phyloP scores from a whole-genome alignment of 2,797 vertebrate genomes.

The Orientallactaga sibirica region DNA sequence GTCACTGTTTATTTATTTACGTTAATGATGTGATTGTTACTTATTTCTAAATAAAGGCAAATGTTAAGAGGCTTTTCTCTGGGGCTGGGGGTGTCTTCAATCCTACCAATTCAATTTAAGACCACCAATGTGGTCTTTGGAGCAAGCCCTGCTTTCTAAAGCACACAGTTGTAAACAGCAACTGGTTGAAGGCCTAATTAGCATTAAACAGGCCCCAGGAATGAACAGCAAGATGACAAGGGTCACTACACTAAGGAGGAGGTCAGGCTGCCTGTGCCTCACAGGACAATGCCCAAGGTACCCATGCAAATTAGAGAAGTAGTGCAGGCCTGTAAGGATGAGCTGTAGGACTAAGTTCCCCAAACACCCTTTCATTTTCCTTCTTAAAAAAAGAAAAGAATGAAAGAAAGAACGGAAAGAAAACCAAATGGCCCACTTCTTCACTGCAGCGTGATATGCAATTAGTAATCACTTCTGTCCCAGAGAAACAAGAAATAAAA shows the following conservation, averaged over 20 bases:
- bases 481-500: constrained; percentile 82
- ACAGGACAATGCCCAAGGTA: constrained; percentile 82
- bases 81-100: not conserved
- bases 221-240: constrained; percentile 85
- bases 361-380: constrained; percentile 40
- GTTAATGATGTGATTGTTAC: constrained; percentile 58
- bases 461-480: constrained; percentile 85
- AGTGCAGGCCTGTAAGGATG: constrained; percentile 67
- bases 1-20: constrained; percentile 64
- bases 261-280: constrained; percentile 86
- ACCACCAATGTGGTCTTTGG: constrained; percentile 87
- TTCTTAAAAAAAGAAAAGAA: not conserved
- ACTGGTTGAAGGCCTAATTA: constrained; percentile 88
- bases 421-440: constrained; percentile 81
- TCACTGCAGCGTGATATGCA: constrained; percentile 74
- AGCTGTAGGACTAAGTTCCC: constrained; percentile 55
- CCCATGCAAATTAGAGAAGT: constrained; percentile 82
- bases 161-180: constrained; percentile 86
- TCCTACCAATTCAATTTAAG: constrained; percentile 73
- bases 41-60: constrained; percentile 70
- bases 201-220: constrained; percentile 89
- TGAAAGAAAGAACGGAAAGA: not conserved
- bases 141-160: constrained; percentile 84
- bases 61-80: constrained; percentile 76
- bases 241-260: constrained; percentile 86